Conservation (phyloP, 2,797 vertebrate species). For the Chiroxiphia lanceolata region DNA sequence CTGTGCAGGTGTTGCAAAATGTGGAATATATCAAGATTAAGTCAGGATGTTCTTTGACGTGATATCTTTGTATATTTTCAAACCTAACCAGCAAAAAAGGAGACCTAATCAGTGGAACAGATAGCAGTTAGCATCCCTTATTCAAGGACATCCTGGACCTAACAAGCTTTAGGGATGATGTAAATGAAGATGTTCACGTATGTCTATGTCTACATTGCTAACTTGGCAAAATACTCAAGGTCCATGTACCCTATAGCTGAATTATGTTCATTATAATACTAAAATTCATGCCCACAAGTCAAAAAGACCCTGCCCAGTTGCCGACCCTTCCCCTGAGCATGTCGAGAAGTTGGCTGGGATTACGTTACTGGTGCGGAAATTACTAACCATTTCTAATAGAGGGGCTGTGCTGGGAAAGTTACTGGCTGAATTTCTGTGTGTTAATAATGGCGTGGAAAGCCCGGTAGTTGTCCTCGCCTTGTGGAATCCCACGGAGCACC, state of each 20-base stretch:
- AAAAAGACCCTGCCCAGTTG: accelerated
- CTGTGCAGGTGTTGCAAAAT: not conserved
- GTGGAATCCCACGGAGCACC: not conserved
- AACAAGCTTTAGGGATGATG: not conserved
- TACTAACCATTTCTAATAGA: accelerated
- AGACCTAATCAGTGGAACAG: not conserved
- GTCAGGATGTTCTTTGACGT: not conserved
- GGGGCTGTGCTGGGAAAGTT: too few relatives aligned
- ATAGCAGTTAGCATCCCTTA: not conserved
- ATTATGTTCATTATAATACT: not conserved
- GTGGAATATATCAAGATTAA: not conserved
- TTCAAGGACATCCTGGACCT: not conserved
- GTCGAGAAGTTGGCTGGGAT: not conserved
- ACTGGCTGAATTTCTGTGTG: accelerated
- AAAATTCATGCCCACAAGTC: not conserved
- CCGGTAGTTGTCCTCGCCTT: accelerated
- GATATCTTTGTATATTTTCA: not conserved
- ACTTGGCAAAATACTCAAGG: not conserved
- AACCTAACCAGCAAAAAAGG: too few relatives aligned
- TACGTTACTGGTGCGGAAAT: not conserved
- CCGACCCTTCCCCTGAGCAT: accelerated
- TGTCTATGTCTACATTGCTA: too few relatives aligned
- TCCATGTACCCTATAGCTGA: not conserved
- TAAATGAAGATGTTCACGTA: not conserved
- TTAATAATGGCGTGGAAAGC: accelerated